phyloP scores from a whole-genome alignment of 2,888 invertebrate genomes.

The Ennomos quercinarius region DNA sequence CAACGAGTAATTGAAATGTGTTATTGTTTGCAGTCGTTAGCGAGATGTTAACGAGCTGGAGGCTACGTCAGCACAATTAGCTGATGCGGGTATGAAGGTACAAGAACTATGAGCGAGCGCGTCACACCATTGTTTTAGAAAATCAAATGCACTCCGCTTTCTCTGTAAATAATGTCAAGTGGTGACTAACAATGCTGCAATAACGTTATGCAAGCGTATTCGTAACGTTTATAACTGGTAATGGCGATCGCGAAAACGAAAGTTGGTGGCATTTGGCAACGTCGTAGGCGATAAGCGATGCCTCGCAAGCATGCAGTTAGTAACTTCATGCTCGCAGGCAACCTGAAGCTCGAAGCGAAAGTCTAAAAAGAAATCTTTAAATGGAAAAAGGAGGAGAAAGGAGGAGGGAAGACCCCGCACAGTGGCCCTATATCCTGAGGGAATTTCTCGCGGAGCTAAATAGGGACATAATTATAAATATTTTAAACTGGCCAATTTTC shows the following conservation, averaged over 20 bases:
- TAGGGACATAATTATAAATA: no score
- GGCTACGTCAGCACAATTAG: constrained; percentile 6
- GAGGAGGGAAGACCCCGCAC: no score
- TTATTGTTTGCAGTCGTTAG: constrained; percentile 22
- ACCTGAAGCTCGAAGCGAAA: no score
- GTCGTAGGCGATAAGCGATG: not conserved
- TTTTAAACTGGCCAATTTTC: no score
- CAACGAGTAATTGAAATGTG: constrained; percentile 11
- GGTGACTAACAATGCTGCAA: constrained; percentile 26
- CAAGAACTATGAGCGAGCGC: not conserved
- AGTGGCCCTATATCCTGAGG: no score
- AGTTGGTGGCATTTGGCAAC: constrained; percentile 4
- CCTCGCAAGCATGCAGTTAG: not conserved
- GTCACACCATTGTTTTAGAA: constrained; percentile 51
- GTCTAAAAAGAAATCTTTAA: no score
- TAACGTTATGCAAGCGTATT: constrained; percentile 19
- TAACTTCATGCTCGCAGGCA: no score
- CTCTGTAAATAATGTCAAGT: constrained; percentile 45
- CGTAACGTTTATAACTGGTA: constrained; percentile 11
- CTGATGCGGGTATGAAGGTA: not conserved
- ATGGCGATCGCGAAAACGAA: constrained; percentile 20
- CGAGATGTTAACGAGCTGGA: constrained; percentile 10
- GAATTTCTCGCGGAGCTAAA: no score
- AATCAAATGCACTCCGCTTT: constrained; percentile 50
- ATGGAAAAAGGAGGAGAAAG: no score